phyloP scores from a whole-genome alignment of 2,113 vertebrate species.

The Nicator chloris region DNA sequence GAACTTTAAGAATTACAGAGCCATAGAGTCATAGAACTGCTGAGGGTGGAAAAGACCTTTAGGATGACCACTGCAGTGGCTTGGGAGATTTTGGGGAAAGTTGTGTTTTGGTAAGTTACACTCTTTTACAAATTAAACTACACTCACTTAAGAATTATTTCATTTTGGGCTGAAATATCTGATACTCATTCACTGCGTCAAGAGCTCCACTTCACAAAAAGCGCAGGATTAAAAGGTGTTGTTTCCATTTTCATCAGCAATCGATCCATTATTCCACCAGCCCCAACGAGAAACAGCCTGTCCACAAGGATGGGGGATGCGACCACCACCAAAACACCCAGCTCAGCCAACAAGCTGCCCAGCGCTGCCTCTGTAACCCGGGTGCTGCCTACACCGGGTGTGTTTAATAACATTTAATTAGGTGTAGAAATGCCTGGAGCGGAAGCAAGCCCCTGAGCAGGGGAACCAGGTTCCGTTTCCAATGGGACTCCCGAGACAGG shows the following conservation, averaged over 20 bases:
- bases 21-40: background rate
- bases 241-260: background rate
- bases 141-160: background rate
- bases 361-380: background rate
- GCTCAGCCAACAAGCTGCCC: background rate
- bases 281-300: background rate
- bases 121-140: background rate
- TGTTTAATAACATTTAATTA: background rate
- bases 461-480: background rate
- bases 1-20: background rate
- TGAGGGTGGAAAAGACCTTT: background rate
- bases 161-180: background rate
- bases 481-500: rapidly evolving
- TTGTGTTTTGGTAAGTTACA: background rate
- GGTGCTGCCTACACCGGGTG: rapidly evolving
- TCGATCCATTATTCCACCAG: background rate
- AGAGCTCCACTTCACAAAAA: background rate
- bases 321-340: background rate
- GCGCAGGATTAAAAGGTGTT: background rate
- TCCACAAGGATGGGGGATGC: background rate
- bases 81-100: background rate
- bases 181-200: rapidly evolving
- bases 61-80: background rate
- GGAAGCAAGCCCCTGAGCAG: background rate
- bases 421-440: background rate